These are phyloP conservation scores for Drosophila baimaii DNA, from an alignment of 1,140 invertebrate species.

Conservation along the genomic window DNA sequence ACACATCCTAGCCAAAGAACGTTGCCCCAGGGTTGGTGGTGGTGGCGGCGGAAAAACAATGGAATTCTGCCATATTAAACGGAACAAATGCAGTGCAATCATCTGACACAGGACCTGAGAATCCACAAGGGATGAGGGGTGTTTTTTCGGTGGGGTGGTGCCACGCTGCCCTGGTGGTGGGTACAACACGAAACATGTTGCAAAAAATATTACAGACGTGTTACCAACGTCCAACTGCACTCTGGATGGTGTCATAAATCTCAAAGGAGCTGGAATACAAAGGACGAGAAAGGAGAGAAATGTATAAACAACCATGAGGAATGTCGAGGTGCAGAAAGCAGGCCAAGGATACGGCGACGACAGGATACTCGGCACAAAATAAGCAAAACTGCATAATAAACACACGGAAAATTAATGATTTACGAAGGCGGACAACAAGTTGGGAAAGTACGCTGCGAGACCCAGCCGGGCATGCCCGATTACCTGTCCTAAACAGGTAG, in stretches of 20 bases:
- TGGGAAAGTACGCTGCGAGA: constrained; percentile 67
- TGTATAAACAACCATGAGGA: constrained; percentile 34
- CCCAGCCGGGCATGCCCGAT: background rate
- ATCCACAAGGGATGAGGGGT: constrained; percentile 26
- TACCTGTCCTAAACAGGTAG: constrained; percentile 65
- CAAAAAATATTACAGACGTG: constrained; percentile 65
- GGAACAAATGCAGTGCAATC: constrained; percentile 71
- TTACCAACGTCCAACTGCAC: constrained; percentile 60
- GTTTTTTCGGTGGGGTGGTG: constrained; percentile 18
- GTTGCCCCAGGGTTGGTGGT: constrained; percentile 56
- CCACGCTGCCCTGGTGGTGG: constrained; percentile 26
- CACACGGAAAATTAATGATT: constrained; percentile 70
- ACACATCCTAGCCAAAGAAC: constrained; percentile 48
- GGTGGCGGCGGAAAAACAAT: constrained; percentile 35
- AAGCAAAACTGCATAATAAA: constrained; percentile 60
- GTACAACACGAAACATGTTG: constrained; percentile 74
- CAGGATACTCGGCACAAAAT: constrained; percentile 34
- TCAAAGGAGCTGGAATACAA: constrained; percentile 29
- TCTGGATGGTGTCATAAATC: constrained; percentile 75
- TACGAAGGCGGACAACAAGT: constrained; percentile 59
- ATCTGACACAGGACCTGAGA: constrained; percentile 40
- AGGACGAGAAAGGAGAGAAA: constrained; percentile 12
- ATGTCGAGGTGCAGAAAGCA: constrained; percentile 48
- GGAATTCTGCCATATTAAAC: constrained; percentile 69
- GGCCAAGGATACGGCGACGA: constrained; percentile 39